Base-by-base conservation (phyloP, 2,888 invertebrate species). In the Noctua pronuba region DNA sequence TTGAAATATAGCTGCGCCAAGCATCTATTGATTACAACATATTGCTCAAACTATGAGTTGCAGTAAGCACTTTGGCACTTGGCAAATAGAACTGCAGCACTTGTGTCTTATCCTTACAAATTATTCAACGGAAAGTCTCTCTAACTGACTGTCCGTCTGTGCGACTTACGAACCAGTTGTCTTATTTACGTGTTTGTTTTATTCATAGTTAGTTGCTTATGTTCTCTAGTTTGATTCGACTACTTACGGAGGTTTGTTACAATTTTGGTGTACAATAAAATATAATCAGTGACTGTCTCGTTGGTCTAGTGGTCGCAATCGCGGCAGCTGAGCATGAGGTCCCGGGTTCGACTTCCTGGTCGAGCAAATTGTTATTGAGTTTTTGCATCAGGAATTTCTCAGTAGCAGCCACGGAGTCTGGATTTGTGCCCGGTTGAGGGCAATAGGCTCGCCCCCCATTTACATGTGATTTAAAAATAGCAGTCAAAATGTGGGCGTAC, bases 1-100 rank as follows among this genome's bases (percentile, higher is more conserved):
- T 74, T 87, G 86, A 89, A 87, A 87, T 86, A 88, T 89, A 52
- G 82, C 80, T 52, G 11, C 13, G 55, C 71, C 64, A 75, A 85
- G 76, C 67, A 46, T 52, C 68, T 65, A 79, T 79, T 80, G 78
- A 73, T 88, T 73, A 79, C 62, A 77, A 71, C 38, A 67, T 75
- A 86, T 86, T 84, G 44, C 35, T 82, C 70, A 62, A 64, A 73
- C 13, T 82, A 70, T 75, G 35, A 65, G 58, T 80, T 79, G 75
- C 62, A 79, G 18, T 41, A 13, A 62, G 60, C 38, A 65, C 71
- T 3, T 86, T 76, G 49, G 75, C 67, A 62, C 52, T 55, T 69
- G 16, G 31, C 52, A 38, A 77, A 69, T 58, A n/a, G 28, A 16
- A 31, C 41, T 72, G 49, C 13, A 35, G 28, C 2, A 4, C 0